These are phyloP conservation scores for Echinops telfairi DNA, from an alignment of 2,113 vertebrate species.

Conservation along the genomic window DNA sequence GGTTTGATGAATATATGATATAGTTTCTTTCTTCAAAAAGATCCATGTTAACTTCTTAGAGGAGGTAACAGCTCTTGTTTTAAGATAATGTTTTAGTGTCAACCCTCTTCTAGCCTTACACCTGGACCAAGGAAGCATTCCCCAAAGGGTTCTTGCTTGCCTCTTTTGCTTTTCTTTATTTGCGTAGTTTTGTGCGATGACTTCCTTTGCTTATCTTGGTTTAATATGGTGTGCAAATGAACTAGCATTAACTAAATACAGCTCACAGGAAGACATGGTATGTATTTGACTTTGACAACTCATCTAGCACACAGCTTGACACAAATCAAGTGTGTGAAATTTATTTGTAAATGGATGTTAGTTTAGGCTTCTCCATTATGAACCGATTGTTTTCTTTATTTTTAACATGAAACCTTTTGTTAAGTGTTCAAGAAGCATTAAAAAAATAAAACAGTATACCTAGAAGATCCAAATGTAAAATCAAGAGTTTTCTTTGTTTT, in stretches of 20 bases:
- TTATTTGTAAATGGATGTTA: neutral
- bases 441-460: neutral
- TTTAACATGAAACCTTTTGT: neutral
- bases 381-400: neutral
- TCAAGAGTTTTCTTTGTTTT: neutral
- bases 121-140: neutral
- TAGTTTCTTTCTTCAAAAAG: neutral
- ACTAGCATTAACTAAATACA: neutral
- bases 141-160: neutral
- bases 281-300: neutral
- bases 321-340: neutral
- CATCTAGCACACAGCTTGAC: neutral
- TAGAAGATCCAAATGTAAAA: neutral
- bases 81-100: rapidly evolving
- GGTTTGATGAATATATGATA: neutral
- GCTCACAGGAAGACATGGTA: neutral
- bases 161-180: neutral
- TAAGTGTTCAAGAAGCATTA: neutral
- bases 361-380: neutral
- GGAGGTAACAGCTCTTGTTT: neutral
- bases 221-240: neutral
- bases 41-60: neutral
- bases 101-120: neutral
- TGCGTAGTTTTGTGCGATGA: neutral
- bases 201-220: neutral